These are phyloP conservation scores for Odontomyia ornata DNA, from an alignment of 2,888 invertebrate genomes.

Conservation along the genomic window DNA sequence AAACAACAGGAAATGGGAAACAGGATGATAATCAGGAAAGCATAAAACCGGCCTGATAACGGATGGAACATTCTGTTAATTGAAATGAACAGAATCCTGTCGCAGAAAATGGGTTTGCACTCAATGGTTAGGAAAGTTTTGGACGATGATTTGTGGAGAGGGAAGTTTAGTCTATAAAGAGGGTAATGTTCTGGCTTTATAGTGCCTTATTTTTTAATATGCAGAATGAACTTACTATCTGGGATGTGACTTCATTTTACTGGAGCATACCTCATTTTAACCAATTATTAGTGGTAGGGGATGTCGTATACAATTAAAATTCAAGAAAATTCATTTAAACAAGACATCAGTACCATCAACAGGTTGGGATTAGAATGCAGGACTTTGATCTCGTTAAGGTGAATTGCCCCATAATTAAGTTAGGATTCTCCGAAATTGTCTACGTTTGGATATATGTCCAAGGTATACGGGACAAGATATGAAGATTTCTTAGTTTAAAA, in stretches of 20 bases:
- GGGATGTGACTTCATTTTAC: too few species aligned
- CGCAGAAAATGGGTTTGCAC: not conserved
- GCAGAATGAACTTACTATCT: too few species aligned
- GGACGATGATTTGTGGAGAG: not conserved
- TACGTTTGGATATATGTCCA: not conserved
- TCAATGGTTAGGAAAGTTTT: not conserved
- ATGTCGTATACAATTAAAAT: constrained; percentile 8
- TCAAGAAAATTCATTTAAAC: constrained; percentile 29
- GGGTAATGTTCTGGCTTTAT: constrained; percentile 3
- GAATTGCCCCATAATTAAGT: constrained; percentile 17
- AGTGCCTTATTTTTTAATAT: too few species aligned
- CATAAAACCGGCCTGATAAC: constrained; percentile 32
- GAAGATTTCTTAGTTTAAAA: too few species aligned
- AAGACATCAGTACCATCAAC: not conserved
- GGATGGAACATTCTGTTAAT: constrained; percentile 41
- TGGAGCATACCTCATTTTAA: not conserved
- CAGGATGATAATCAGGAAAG: constrained; percentile 42
- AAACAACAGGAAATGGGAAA: constrained; percentile 12
- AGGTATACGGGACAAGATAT: not conserved
- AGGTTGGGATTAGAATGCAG: not conserved
- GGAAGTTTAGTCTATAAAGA: not conserved
- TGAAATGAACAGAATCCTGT: constrained; percentile 36
- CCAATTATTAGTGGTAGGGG: not conserved
- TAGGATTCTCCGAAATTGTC: constrained; percentile 19
- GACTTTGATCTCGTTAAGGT: constrained; percentile 22